A percentile compares a stretch with the other conserved stretches of the same genome.
Evolutionary conservation across 2,888 invertebrate species (phyloP).

Genomic region (Acheta domesticus): DNA sequence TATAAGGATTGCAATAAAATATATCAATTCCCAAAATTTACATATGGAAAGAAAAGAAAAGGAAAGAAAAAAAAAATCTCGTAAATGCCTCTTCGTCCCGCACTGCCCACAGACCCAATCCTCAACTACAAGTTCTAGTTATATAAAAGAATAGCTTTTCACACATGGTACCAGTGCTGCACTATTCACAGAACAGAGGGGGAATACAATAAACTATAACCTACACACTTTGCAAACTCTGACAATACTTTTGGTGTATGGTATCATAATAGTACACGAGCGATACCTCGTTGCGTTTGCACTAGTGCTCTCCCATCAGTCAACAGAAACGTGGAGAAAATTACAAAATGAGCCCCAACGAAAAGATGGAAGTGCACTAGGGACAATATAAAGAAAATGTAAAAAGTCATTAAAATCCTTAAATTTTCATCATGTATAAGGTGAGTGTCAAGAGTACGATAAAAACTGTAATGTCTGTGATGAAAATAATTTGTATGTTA

Average conservation of each 20-base stretch:
- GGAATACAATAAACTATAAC: conserved; percentile 25
- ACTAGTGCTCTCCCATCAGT: conserved; percentile 24
- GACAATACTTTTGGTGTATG: conserved; percentile 28
- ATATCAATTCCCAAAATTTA: conserved; percentile 36
- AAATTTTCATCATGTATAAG: conserved; percentile 22
- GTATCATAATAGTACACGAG: conserved; percentile 24
- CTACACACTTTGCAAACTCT: conserved; percentile 30
- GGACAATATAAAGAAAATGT: conserved; percentile 24
- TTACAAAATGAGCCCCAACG: conserved; percentile 20
- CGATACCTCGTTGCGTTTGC: not conserved
- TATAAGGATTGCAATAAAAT: conserved; percentile 36
- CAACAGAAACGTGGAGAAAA: conserved; percentile 28
- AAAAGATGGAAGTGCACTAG: conserved; percentile 25
- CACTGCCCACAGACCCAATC: conserved; percentile 27
- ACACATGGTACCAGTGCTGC: conserved; percentile 19
- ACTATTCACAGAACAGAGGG: conserved; percentile 31
- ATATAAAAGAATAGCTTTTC: conserved; percentile 27
- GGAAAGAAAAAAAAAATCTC: conserved; percentile 30
- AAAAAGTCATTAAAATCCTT: conserved; percentile 26
- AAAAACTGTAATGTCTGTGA: not conserved
- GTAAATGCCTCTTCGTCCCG: conserved; percentile 32
- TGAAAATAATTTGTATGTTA: conserved; percentile 27
- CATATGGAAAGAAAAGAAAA: conserved; percentile 31
- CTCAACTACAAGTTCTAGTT: conserved; percentile 26
- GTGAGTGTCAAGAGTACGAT: not conserved